Percentiles rank a stretch among this genome's conserved stretches.
Evolutionary conservation across 2,888 invertebrate genomes (phyloP).

Genomic region (Morpho helenor): DNA sequence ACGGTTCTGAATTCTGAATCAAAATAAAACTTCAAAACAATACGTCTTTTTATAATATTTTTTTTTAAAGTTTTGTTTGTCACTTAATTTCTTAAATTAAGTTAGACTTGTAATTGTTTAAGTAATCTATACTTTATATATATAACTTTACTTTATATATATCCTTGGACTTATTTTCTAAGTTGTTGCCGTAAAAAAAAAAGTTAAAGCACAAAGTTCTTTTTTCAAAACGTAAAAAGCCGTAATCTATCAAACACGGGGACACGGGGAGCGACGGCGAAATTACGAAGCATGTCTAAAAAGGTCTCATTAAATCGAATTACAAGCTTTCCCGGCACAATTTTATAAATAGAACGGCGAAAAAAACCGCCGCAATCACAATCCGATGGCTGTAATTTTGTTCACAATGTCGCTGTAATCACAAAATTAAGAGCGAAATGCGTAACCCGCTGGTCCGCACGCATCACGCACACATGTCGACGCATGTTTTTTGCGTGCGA

Average conservation of each 20-base stretch:
- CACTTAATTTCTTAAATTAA: too few species aligned
- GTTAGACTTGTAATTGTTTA: too few species aligned
- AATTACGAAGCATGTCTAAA: slow-evolving; percentile 30
- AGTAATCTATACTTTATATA: too few species aligned
- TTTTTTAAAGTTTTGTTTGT: too few species aligned
- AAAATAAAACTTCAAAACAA: too few species aligned
- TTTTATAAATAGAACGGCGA: slow-evolving; percentile 29
- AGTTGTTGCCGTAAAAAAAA: background rate
- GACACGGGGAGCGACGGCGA: slow-evolving; percentile 20
- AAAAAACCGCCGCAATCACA: slow-evolving; percentile 32
- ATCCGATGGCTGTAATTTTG: slow-evolving; percentile 41
- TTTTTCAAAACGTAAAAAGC: background rate
- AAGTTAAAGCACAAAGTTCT: background rate
- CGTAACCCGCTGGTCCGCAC: slow-evolving; percentile 35
- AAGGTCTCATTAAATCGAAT: slow-evolving; percentile 31
- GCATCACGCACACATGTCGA: slow-evolving; percentile 26
- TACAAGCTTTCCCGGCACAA: slow-evolving; percentile 23
- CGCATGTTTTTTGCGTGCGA: slow-evolving; percentile 44
- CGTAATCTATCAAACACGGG: slow-evolving; percentile 15
- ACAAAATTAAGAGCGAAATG: slow-evolving; percentile 57
- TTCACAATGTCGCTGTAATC: slow-evolving; percentile 52
- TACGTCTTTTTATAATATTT: too few species aligned
- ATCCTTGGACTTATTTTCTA: too few species aligned
- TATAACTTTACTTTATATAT: too few species aligned
- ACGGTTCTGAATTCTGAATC: too few species aligned